Evolutionary conservation across 2,797 vertebrate species (phyloP).

Genomic region (Scleropages formosus): DNA sequence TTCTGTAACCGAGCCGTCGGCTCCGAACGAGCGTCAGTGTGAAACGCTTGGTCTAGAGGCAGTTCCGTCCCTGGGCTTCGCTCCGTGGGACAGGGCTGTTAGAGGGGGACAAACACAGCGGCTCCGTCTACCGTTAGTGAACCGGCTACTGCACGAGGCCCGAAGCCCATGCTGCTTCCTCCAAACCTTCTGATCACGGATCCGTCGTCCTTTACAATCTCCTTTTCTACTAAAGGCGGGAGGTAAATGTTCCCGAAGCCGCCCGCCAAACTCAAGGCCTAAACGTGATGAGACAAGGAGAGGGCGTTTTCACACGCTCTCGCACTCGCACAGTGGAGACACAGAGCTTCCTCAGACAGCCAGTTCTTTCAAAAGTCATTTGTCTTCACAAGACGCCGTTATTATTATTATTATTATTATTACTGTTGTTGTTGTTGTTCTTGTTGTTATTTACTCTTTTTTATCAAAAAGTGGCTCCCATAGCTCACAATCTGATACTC

Average conservation of each 20-base stretch:
- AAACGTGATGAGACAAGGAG: constrained; percentile 43
- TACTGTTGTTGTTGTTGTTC: too few relatives aligned
- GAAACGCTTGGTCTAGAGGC: too few relatives aligned
- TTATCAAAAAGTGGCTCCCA: neutral
- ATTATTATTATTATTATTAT: neutral
- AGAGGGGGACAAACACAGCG: constrained; percentile 2
- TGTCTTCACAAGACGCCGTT: neutral
- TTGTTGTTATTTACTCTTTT: neutral
- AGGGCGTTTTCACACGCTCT: constrained; percentile 38
- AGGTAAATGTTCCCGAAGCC: constrained; percentile 75
- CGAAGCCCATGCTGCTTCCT: constrained; percentile 2
- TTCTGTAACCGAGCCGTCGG: too few relatives aligned
- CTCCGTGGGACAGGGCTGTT: neutral
- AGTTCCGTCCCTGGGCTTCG: too few relatives aligned
- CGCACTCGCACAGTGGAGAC: neutral
- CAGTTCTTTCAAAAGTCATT: neutral
- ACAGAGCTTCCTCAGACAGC: neutral
- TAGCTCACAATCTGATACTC: neutral
- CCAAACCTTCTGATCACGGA: constrained; percentile 92
- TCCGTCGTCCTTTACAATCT: constrained; percentile 84
- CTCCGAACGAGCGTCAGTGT: too few relatives aligned
- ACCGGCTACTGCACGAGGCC: constrained; percentile 29
- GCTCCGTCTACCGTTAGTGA: constrained; percentile 6
- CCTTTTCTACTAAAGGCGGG: constrained; percentile 84
- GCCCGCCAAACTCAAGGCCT: constrained; percentile 89